Evolutionary conservation across 2,113 vertebrate genomes (phyloP).

Genomic region (Syngnathus typhle): DNA sequence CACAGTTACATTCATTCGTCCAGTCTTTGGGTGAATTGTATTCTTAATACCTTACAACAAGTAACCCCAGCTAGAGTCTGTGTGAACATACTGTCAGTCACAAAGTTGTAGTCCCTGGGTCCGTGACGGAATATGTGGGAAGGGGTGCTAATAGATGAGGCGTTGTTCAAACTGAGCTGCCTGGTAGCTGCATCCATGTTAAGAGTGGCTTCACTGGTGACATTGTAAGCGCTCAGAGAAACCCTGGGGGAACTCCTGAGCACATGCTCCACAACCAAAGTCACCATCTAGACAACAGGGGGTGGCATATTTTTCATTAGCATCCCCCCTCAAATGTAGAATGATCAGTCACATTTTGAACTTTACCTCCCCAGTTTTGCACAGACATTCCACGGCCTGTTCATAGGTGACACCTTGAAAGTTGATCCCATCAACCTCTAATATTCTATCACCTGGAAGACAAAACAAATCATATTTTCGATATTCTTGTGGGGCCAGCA

Average conservation of each 20-base stretch:
- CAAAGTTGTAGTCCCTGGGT: slow-evolving; percentile 69
- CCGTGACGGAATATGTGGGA: slow-evolving; percentile 50
- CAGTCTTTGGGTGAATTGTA: not conserved
- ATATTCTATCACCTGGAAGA: slow-evolving; percentile 73
- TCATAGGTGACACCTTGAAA: slow-evolving; percentile 77
- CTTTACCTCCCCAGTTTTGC: slow-evolving; percentile 76
- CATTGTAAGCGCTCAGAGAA: slow-evolving; percentile 34
- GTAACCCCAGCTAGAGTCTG: not conserved
- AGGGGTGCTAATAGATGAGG: slow-evolving; percentile 59
- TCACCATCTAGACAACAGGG: slow-evolving; percentile 64
- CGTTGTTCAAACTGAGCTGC: slow-evolving; percentile 47
- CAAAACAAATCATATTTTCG: not conserved
- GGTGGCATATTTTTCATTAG: not conserved
- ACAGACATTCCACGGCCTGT: slow-evolving; percentile 79
- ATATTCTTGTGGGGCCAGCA: too few relatives aligned
- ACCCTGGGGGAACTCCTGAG: slow-evolving; percentile 29
- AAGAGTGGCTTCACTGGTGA: slow-evolving; percentile 15
- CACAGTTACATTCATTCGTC: not conserved
- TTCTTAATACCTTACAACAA: not conserved
- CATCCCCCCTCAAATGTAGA: not conserved
- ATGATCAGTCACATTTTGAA: not conserved
- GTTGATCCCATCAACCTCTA: slow-evolving; percentile 77
- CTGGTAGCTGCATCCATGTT: slow-evolving; percentile 18
- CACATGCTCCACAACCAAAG: slow-evolving; percentile 74
- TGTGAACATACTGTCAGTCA: slow-evolving; percentile 71